These are phyloP conservation scores for Apoderus coryli DNA, from an alignment of 2,888 invertebrate genomes.

Conservation along the genomic window DNA sequence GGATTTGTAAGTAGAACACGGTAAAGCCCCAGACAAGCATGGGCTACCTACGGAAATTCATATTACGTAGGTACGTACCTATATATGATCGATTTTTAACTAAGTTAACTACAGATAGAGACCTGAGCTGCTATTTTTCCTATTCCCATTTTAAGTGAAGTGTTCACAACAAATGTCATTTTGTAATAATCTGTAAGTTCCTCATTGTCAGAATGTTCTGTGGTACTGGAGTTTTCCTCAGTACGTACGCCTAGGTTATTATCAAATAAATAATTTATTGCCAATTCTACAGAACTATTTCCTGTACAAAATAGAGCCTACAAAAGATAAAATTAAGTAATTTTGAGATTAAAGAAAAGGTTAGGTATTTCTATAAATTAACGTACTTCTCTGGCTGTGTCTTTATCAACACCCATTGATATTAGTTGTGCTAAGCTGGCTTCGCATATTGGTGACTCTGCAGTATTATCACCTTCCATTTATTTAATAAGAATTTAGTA, in stretches of 20 bases:
- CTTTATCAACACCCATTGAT: constrained; percentile 34
- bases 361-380: constrained; percentile 1
- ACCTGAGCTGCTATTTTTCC: constrained; percentile 46
- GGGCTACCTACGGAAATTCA: constrained; percentile 34
- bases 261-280: constrained; percentile 39
- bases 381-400: constrained; percentile 31
- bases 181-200: constrained; percentile 34
- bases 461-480: too few relatives aligned
- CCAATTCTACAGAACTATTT: constrained; percentile 38
- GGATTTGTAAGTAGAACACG: constrained; percentile 32
- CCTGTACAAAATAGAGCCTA: constrained; percentile 41
- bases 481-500: too few relatives aligned
- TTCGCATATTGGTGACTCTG: too few relatives aligned
- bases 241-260: constrained; percentile 20
- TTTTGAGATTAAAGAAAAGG: constrained; percentile 5
- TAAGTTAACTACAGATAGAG: too few relatives aligned
- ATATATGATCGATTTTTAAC: constrained; percentile 5
- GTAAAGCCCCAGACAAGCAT: constrained; percentile 43
- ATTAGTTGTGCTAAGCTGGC: constrained; percentile 29
- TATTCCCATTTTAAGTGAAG: constrained; percentile 42
- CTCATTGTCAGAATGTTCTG: constrained; percentile 19
- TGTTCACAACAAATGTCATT: constrained; percentile 50
- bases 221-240: constrained; percentile 3
- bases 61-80: constrained; percentile 5
- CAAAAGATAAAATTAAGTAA: constrained; percentile 12